Percentiles rank a stretch among this genome's conserved stretches.
These are phyloP conservation scores for Lipophrys pholis DNA, from an alignment of 2,113 vertebrate genomes.

Conservation along the genomic window DNA sequence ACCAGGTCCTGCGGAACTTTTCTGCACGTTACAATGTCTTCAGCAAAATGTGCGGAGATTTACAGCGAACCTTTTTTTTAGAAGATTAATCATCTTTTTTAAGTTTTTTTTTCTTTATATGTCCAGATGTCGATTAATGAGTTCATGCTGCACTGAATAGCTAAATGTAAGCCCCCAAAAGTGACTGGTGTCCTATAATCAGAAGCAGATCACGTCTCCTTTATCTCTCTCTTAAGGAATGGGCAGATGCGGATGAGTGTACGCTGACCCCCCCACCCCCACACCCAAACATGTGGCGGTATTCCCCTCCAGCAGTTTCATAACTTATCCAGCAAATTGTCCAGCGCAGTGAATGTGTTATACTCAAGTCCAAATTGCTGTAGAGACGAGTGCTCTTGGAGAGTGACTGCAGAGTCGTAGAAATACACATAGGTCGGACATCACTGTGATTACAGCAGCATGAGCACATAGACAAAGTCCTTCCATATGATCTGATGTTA, in stretches of 20 bases:
- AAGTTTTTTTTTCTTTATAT: not conserved
- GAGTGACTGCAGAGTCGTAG: slow-evolving; percentile 16
- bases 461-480: slow-evolving; percentile 20
- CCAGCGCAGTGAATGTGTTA: slow-evolving; percentile 22
- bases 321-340: slow-evolving; percentile 21
- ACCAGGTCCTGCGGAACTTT: slow-evolving; percentile 6
- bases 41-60: slow-evolving; percentile 33
- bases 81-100: too few relatives aligned
- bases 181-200: slow-evolving; percentile 45
- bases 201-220: slow-evolving; percentile 57
- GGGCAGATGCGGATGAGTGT: slow-evolving; percentile 43
- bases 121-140: slow-evolving; percentile 70
- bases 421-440: slow-evolving; percentile 21
- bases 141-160: slow-evolving; percentile 52
- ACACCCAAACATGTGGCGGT: slow-evolving; percentile 36
- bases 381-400: slow-evolving; percentile 27
- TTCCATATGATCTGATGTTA: slow-evolving; percentile 54
- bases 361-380: slow-evolving; percentile 11
- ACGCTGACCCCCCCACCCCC: not conserved
- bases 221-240: slow-evolving; percentile 40
- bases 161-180: slow-evolving; percentile 19
- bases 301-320: slow-evolving; percentile 34
- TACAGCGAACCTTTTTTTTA: slow-evolving; percentile 40
- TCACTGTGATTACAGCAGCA: slow-evolving; percentile 22
- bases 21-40: slow-evolving; percentile 25